Evolutionary conservation across 2,113 vertebrate species (phyloP).

Genomic region (Galeopterus variegatus): DNA sequence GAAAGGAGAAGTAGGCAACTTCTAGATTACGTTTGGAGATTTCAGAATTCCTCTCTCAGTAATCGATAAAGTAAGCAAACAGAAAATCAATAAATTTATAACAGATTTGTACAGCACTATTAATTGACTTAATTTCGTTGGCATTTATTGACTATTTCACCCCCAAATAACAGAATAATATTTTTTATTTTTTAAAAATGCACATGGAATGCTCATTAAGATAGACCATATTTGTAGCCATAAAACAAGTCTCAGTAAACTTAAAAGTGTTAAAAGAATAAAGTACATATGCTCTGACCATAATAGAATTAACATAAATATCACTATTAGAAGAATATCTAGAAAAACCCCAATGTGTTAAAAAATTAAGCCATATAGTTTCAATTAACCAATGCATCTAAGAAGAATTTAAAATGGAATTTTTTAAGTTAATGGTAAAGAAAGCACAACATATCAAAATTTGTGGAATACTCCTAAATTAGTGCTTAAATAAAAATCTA

Average conservation of each 20-base stretch:
- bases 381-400: not conserved
- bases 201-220: not conserved
- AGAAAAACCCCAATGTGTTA: not conserved
- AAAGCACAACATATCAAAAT: not conserved
- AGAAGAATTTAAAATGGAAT: not conserved
- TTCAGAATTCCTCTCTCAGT: not conserved
- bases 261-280: not conserved
- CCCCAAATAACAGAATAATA: not conserved
- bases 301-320: not conserved
- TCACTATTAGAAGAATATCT: not conserved
- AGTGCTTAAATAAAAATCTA: not conserved
- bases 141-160: not conserved
- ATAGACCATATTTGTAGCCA: not conserved
- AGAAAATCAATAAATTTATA: conserved; percentile 23
- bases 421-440: not conserved
- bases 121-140: not conserved
- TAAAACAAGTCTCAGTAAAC: not conserved
- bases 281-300: not conserved
- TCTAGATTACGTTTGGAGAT: not conserved
- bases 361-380: not conserved
- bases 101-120: not conserved
- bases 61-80: not conserved
- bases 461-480: not conserved
- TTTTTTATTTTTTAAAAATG: not conserved
- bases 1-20: not conserved